Evolutionary conservation across 2,888 invertebrate species (phyloP).

Genomic region (Cynaeus angustus): DNA sequence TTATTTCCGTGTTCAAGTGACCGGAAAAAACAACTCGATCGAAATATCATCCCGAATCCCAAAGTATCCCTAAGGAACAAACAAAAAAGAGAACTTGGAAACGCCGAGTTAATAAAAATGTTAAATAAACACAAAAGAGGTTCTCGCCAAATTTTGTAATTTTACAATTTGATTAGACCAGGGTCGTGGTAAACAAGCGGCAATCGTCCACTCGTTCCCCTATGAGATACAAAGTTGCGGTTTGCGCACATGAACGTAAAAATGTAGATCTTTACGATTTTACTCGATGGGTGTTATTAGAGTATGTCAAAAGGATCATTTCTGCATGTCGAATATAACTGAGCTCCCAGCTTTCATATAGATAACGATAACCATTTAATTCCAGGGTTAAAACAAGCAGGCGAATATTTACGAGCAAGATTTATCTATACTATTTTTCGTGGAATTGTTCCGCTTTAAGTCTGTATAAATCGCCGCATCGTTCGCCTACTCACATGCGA

Average conservation of each 20-base stretch:
- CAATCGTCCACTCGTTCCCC: no score
- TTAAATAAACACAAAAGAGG: no score
- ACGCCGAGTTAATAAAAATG: conserved; percentile 1
- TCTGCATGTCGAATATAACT: conserved; percentile 14
- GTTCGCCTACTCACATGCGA: conserved; percentile 21
- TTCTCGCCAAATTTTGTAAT: no score
- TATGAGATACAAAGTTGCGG: no score
- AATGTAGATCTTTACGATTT: not conserved
- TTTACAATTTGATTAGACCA: conserved; percentile 8
- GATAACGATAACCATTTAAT: conserved; percentile 48
- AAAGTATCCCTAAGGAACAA: not conserved
- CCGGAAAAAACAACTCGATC: conserved; percentile 25
- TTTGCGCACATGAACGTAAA: no score
- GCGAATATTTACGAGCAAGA: conserved; percentile 51
- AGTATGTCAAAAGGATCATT: conserved; percentile 12
- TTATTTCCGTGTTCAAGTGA: conserved; percentile 1
- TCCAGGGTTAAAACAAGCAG: conserved; percentile 44
- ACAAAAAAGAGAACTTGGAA: not conserved
- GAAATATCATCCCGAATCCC: conserved; percentile 12
- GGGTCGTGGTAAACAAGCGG: not conserved
- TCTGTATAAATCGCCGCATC: not conserved
- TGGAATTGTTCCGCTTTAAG: no score
- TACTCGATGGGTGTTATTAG: conserved; percentile 6
- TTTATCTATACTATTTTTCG: conserved; percentile 10
- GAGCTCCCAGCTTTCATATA: conserved; percentile 27